Percentiles rank a stretch among this genome's conserved stretches.
phyloP scores from a whole-genome alignment of 2,888 invertebrate genomes.

The Tetrapedia diversipes region DNA sequence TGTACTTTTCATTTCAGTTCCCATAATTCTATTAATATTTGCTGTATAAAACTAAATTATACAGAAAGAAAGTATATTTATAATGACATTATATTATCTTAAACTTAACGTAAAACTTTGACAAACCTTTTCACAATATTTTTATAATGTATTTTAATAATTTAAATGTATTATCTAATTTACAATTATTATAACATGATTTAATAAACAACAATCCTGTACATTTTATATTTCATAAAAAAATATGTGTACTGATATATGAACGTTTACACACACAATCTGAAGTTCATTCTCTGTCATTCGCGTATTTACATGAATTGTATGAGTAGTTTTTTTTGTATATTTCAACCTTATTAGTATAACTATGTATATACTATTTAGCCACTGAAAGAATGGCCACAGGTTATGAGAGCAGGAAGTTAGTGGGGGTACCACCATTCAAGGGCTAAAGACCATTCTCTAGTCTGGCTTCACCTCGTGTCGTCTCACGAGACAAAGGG shows the following conservation, averaged over 20 bases:
- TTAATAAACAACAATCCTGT: slow-evolving; percentile 3
- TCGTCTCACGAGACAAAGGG: too few relatives aligned
- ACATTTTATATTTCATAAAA: slow-evolving; percentile 5
- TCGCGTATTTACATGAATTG: too few relatives aligned
- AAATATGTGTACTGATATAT: neutral
- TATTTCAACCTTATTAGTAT: neutral
- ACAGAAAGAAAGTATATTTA: neutral
- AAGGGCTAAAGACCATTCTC: too few relatives aligned
- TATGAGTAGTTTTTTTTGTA: neutral
- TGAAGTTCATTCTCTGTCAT: slow-evolving; percentile 8
- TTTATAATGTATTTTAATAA: neutral
- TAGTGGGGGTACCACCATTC: too few relatives aligned
- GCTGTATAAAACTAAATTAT: neutral
- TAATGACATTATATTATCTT: neutral
- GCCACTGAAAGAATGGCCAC: too few relatives aligned
- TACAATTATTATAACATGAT: too few relatives aligned
- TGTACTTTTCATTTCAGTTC: slow-evolving; percentile 23
- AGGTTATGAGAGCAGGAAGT: too few relatives aligned
- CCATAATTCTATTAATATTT: slow-evolving; percentile 37
- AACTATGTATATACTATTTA: too few relatives aligned
- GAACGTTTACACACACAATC: slow-evolving; percentile 11
- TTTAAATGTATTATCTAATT: neutral
- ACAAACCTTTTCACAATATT: slow-evolving; percentile 31
- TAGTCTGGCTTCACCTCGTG: too few relatives aligned
- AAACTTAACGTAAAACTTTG: neutral